Evolutionary conservation across 2,797 vertebrate genomes (phyloP).

Genomic region (Myripristis murdjan): DNA sequence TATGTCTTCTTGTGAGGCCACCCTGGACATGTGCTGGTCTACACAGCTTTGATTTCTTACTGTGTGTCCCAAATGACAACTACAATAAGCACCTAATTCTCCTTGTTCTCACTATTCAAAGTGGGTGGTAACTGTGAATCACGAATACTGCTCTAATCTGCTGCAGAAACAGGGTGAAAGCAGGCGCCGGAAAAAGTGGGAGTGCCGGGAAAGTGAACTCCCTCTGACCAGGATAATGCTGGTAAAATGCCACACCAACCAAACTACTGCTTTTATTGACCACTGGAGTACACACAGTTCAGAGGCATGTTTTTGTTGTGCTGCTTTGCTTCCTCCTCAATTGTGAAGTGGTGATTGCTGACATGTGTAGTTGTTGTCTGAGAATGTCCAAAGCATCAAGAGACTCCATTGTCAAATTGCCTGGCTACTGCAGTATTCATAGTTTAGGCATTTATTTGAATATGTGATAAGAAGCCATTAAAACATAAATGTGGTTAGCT

Average conservation of each 20-base stretch:
- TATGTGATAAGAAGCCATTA: constrained; percentile 2
- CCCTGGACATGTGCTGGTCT: constrained; percentile 13
- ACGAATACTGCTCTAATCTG: constrained; percentile 58
- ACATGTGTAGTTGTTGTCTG: constrained; percentile 26
- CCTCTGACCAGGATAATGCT: constrained; percentile 64
- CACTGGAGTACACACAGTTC: constrained; percentile 40
- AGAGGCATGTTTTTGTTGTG: constrained; percentile 58
- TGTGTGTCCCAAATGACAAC: constrained; percentile 19
- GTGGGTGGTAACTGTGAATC: constrained; percentile 70
- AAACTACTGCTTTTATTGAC: constrained; percentile 67
- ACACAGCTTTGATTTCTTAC: constrained; percentile 27
- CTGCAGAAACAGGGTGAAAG: constrained; percentile 45
- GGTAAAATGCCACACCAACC: constrained; percentile 68
- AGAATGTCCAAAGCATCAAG: constrained; percentile 31
- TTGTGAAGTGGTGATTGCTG: constrained; percentile 48
- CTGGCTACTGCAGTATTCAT: background rate
- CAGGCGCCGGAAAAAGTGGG: constrained; percentile 55
- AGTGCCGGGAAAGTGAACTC: constrained; percentile 74
- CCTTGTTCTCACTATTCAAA: constrained; percentile 50
- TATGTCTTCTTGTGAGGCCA: constrained; percentile 36
- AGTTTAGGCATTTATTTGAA: constrained; percentile 4
- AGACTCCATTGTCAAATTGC: constrained; percentile 4
- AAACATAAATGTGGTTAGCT: background rate
- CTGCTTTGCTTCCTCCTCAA: constrained; percentile 55
- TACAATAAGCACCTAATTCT: constrained; percentile 40